Conservation (phyloP, 2,888 invertebrate genomes). For the Drosophila histrio region DNA sequence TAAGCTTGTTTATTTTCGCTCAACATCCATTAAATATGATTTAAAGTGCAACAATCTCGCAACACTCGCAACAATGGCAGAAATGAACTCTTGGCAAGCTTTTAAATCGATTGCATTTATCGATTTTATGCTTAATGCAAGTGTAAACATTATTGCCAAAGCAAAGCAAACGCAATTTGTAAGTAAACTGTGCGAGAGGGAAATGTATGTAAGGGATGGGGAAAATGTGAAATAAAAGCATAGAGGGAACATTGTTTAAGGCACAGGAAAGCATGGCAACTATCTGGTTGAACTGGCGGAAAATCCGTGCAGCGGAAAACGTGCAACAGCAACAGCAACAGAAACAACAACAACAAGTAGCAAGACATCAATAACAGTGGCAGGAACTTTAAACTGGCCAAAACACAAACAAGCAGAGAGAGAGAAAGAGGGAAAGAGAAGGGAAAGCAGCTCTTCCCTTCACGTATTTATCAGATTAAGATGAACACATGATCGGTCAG, state of each 20-base stretch:
- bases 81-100: constrained; percentile 21
- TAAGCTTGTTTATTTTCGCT: constrained; percentile 30
- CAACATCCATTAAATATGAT: constrained; percentile 60
- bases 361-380: constrained; percentile 66
- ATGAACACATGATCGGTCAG: constrained; percentile 66
- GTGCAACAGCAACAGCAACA: constrained; percentile 23
- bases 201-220: neutral
- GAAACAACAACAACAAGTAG: constrained; percentile 14
- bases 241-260: constrained; percentile 44
- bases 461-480: constrained; percentile 72
- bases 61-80: neutral
- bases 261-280: constrained; percentile 40
- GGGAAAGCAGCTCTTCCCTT: neutral
- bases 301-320: constrained; percentile 65
- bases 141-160: constrained; percentile 39
- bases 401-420: constrained; percentile 33
- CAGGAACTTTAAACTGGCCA: constrained; percentile 52
- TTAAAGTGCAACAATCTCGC: constrained; percentile 43
- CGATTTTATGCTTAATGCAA: constrained; percentile 46
- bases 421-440: neutral
- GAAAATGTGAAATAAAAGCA: neutral
- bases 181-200: constrained; percentile 16
- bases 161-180: constrained; percentile 55
- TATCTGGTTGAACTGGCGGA: constrained; percentile 37
- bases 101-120: constrained; percentile 61